Evolutionary conservation across 2,888 invertebrate species (phyloP), one percentile per base, ranked within the genome.

Genomic region (Drosophila emarginata): DNA sequence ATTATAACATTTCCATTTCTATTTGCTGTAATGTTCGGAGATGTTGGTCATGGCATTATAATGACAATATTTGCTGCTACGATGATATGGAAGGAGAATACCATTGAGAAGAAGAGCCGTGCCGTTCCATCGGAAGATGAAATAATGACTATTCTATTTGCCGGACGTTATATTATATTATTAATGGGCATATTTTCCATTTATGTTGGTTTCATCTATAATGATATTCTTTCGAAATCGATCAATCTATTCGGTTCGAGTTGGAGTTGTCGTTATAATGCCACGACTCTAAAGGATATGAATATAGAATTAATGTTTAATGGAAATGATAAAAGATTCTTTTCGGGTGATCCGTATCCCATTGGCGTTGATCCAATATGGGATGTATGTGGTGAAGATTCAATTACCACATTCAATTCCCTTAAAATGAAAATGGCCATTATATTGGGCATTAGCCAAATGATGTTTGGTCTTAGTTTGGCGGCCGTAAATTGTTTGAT

Each of bases 101-200:
- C 94, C 53, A 93, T 98, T 52, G 91, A 93, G 15, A 93, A 93
- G 4, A 93, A 94, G 83, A 68, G 69, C 32, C 80, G 76, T 0
- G 28, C 56, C 1, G 51, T 60, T 0, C 94, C 94, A 74, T 93
- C 93, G 12, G 94, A 92, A 84, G 95, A 94, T 90, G 97, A 98
- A 95, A 98, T 99, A 75, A 97, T 97, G 95, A 96, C 95, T 90
- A 98, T 98, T 76, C 96, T 99, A 93, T 99, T 98, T 92, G 96
- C 96, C 73, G 99, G 99, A 1, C 96, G 99, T 59, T 99, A 99
- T 93, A 97, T 99, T 72, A 96, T 99, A 39, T 93, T 99, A 2
- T 93, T 99, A 58, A 99, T 99, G 99, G 99, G 99, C 0, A 69
- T 97, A 9, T 99, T 99, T 93, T 98, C 99, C 0, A 96, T 99